These are phyloP conservation scores for Silurus glanis DNA, from an alignment of 2,113 vertebrate genomes.

Conservation along the genomic window DNA sequence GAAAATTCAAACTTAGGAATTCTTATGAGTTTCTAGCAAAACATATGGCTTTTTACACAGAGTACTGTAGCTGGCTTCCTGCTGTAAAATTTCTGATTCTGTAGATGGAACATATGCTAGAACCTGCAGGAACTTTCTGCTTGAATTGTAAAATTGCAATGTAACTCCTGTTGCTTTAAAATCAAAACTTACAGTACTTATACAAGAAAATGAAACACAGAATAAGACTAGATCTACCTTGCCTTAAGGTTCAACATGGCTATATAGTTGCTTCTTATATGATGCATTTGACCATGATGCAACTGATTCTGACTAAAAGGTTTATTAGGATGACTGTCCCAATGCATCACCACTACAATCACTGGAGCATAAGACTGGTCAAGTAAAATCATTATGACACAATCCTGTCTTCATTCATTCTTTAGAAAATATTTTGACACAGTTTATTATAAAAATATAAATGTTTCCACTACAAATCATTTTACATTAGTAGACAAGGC, in stretches of 20 bases:
- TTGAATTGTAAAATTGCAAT: background rate
- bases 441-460: slow-evolving; percentile 99
- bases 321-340: slow-evolving; percentile 27
- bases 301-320: slow-evolving; percentile 33
- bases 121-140: background rate
- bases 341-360: background rate
- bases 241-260: background rate
- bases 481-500: slow-evolving; percentile 99
- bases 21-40: background rate
- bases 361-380: background rate
- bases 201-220: slow-evolving; percentile 28
- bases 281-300: background rate
- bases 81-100: background rate
- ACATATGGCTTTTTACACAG: slow-evolving; percentile 22
- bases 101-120: slow-evolving; percentile 11
- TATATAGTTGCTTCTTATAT: slow-evolving; percentile 22
- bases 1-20: background rate
- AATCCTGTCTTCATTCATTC: slow-evolving; percentile 74
- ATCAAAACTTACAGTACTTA: background rate
- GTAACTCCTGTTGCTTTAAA: background rate
- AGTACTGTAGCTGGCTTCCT: background rate
- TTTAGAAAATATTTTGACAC: slow-evolving; percentile 99
- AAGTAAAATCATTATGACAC: slow-evolving; percentile 62
- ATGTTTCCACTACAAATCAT: slow-evolving; percentile 99
- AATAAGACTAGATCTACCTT: background rate